These are phyloP conservation scores for Ormyrus rosae DNA, from an alignment of 2,888 invertebrate species.

Conservation along the genomic window DNA sequence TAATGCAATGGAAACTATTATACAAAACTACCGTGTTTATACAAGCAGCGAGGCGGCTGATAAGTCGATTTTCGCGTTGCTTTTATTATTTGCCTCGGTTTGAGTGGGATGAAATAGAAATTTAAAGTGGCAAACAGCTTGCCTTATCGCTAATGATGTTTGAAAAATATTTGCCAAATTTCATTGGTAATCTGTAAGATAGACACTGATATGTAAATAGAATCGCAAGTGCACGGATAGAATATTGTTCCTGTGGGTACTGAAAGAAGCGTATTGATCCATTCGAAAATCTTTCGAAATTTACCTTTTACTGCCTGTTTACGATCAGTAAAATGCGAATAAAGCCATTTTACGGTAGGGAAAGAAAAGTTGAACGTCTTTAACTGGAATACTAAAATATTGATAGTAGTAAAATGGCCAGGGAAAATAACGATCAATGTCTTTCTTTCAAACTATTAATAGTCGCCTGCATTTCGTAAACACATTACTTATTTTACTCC, in stretches of 20 bases:
- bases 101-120: too few relatives aligned
- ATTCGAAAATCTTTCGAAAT: slow-evolving; percentile 3
- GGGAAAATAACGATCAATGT: background rate
- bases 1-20: too few relatives aligned
- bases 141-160: too few relatives aligned
- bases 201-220: background rate
- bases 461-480: too few relatives aligned
- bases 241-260: background rate
- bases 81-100: too few relatives aligned
- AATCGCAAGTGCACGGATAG: slow-evolving; percentile 4
- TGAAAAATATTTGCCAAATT: too few relatives aligned
- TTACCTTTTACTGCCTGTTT: slow-evolving; percentile 18
- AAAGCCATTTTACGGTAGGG: background rate
- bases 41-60: too few relatives aligned
- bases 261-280: background rate
- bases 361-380: background rate
- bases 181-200: too few relatives aligned
- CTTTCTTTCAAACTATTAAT: background rate
- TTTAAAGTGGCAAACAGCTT: too few relatives aligned
- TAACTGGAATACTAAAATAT: background rate
- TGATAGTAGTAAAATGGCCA: background rate
- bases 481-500: too few relatives aligned
- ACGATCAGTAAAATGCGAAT: slow-evolving; percentile 23
- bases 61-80: too few relatives aligned
- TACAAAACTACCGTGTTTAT: too few relatives aligned